phyloP scores from a whole-genome alignment of 1,140 invertebrate genomes.

The Pseudomyrmex flavicornis region DNA sequence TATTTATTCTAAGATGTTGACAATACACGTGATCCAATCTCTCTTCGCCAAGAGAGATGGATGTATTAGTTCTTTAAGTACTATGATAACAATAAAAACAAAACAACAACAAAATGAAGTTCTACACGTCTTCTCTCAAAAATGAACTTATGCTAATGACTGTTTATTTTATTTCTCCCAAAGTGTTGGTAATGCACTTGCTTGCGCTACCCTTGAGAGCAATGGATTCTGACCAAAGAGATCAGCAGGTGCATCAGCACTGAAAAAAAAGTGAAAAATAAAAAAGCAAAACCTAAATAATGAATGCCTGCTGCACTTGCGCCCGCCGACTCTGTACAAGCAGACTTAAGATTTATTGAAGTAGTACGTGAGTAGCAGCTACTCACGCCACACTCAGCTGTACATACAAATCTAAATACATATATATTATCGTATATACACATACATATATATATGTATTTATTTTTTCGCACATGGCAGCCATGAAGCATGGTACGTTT shows the following conservation, averaged over 20 bases:
- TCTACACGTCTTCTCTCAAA: conserved; percentile 31
- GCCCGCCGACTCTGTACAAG: conserved; percentile 80
- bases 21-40: neutral
- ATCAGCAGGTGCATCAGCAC: conserved; percentile 80
- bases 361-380: conserved; percentile 82
- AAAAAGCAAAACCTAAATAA: conserved; percentile 82
- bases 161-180: conserved; percentile 76
- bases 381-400: conserved; percentile 79
- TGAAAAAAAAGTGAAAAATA: conserved; percentile 75
- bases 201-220: conserved; percentile 81
- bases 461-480: conserved; percentile 85
- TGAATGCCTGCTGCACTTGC: conserved; percentile 83
- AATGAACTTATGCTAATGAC: conserved; percentile 69
- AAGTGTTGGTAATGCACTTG: conserved; percentile 83
- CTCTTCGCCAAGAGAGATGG: neutral
- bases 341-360: conserved; percentile 82
- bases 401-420: conserved; percentile 65
- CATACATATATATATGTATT: conserved; percentile 65
- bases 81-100: conserved; percentile 26
- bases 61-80: conserved; percentile 38
- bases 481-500: conserved; percentile 86
- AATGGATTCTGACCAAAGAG: conserved; percentile 82
- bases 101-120: conserved; percentile 15
- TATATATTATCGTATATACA: conserved; percentile 62
- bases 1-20: no score